phyloP scores from a whole-genome alignment of 2,113 vertebrate species.

The Mirza zaza region DNA sequence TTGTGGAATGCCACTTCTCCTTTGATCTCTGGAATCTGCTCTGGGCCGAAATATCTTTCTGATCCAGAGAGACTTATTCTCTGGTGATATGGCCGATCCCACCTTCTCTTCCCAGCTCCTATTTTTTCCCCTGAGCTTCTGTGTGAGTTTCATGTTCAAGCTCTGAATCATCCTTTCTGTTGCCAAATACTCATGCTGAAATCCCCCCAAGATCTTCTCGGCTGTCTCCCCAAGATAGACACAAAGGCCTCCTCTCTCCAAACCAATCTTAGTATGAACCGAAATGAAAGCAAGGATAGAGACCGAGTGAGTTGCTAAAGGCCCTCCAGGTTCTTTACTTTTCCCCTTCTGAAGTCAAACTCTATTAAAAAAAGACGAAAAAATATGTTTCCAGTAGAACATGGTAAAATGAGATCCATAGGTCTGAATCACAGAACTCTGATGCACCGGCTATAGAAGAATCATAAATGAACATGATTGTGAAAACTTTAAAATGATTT shows the following conservation, averaged over 20 bases:
- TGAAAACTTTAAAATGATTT: background rate
- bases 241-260: background rate
- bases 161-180: slow-evolving; percentile 8
- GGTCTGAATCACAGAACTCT: background rate
- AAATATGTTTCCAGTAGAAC: background rate
- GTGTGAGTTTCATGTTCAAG: background rate
- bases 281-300: background rate
- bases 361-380: slow-evolving; percentile 1
- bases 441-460: background rate
- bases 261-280: background rate
- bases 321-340: background rate
- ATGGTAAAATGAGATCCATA: background rate
- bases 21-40: background rate
- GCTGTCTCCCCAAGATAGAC: background rate
- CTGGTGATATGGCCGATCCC: background rate
- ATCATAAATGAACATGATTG: background rate
- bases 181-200: slow-evolving; percentile 21
- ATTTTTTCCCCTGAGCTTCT: background rate
- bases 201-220: background rate
- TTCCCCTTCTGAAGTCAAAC: background rate
- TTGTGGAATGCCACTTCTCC: background rate
- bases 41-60: background rate
- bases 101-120: background rate
- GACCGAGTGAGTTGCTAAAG: background rate
- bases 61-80: background rate